Percentiles rank a stretch among this genome's conserved stretches.
Conservation (phyloP, 2,797 vertebrate genomes). For the Mionectes olivaceus region DNA sequence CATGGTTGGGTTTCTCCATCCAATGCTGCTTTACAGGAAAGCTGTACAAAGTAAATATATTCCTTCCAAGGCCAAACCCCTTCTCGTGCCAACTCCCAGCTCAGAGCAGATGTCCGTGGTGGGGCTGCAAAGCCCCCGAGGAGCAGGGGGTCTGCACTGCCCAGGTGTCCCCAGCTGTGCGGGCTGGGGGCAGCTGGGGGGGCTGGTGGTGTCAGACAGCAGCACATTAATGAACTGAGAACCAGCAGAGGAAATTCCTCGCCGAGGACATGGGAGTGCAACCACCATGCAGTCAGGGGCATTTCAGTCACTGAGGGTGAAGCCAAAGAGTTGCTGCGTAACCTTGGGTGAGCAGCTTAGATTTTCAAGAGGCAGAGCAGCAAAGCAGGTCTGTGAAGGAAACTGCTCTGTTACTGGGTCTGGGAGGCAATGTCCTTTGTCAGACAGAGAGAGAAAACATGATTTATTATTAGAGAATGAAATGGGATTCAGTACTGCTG, state of each 20-base stretch:
- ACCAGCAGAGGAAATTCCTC: conserved; percentile 53
- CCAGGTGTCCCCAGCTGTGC: conserved; percentile 53
- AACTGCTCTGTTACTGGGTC: not conserved
- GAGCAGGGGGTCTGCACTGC: not conserved
- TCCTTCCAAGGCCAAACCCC: not conserved
- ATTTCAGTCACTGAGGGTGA: not conserved
- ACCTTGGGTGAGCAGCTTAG: not conserved
- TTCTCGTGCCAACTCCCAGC: conserved; percentile 4
- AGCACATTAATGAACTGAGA: not conserved
- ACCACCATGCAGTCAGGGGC: not conserved
- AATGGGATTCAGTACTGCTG: not conserved
- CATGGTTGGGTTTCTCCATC: conserved; percentile 1
- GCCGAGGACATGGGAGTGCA: not conserved
- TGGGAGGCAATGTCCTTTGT: not conserved
- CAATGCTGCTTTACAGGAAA: not conserved
- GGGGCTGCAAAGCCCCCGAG: not conserved
- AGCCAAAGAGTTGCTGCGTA: conserved; percentile 6
- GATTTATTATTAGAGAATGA: not conserved
- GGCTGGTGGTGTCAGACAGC: conserved; percentile 34
- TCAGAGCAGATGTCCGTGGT: conserved; percentile 24
- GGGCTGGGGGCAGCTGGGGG: conserved; percentile 44
- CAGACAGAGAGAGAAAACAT: not conserved
- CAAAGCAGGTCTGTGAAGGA: not conserved
- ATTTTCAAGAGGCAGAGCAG: not conserved
- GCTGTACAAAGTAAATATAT: conserved; percentile 1